A percentile compares a stretch with the other conserved stretches of the same genome.
Evolutionary conservation across 2,888 invertebrate genomes (phyloP).

Genomic region (Enchytraeus crypticus): DNA sequence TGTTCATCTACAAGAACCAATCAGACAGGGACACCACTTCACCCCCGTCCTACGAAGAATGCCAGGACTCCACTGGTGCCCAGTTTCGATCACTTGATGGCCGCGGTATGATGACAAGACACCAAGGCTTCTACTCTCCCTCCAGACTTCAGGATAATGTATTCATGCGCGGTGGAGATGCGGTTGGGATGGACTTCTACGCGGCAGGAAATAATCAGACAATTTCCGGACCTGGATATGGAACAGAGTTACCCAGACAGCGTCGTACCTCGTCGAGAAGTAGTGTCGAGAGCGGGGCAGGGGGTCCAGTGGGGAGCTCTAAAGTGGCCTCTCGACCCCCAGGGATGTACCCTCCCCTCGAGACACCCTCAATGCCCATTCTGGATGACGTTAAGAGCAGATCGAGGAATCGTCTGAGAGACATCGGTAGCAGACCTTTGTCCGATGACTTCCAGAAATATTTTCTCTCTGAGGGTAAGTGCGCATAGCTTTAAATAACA

Average conservation of each 20-base stretch:
- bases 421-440: constrained; percentile 29
- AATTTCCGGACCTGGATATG: neutral
- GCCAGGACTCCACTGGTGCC: neutral
- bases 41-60: constrained; percentile 11
- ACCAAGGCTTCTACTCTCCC: no score
- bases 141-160: no score
- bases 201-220: no score
- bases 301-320: neutral
- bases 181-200: no score
- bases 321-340: no score
- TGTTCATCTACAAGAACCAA: neutral
- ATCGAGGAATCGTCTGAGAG: constrained; percentile 50
- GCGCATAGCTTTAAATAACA: no score
- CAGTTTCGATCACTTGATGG: no score
- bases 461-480: constrained; percentile 23
- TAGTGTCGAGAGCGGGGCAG: neutral
- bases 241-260: neutral
- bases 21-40: constrained; percentile 6
- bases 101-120: no score
- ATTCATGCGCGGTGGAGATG: no score
- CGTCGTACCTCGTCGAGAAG: neutral
- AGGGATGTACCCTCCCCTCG: no score
- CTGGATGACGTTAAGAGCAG: constrained; percentile 55
- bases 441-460: constrained; percentile 31
- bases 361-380: constrained; percentile 55